Percentiles rank a stretch among this genome's conserved stretches.
phyloP scores from a whole-genome alignment of 2,797 vertebrate species.

The Alfaro cultratus region DNA sequence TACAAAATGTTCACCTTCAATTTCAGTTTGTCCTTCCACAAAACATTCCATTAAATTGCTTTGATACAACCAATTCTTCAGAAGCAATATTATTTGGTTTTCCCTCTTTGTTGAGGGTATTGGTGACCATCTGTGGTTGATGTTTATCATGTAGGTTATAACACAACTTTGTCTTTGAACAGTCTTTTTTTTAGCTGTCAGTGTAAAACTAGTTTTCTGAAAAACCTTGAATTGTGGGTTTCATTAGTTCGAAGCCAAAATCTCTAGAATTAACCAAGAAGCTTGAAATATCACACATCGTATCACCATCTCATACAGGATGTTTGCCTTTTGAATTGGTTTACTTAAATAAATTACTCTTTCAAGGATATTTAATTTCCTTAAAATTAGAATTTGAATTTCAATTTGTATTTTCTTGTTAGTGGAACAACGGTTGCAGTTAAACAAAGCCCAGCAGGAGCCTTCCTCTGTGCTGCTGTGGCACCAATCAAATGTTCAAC shows the following conservation, averaged over 20 bases:
- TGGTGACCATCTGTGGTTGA: neutral
- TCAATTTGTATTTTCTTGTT: slow-evolving; percentile 3
- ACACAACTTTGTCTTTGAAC: neutral
- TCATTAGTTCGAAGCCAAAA: neutral
- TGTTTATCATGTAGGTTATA: neutral
- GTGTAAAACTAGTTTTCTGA: neutral
- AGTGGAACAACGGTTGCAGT: slow-evolving; percentile 1
- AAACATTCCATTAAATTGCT: neutral
- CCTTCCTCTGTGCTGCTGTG: slow-evolving; percentile 36
- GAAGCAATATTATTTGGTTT: neutral
- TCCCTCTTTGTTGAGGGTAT: neutral
- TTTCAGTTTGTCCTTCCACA: neutral
- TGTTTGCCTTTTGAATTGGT: neutral
- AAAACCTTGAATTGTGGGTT: neutral
- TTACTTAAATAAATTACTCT: neutral
- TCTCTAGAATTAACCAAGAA: neutral
- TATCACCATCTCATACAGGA: neutral
- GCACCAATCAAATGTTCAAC: slow-evolving; percentile 43
- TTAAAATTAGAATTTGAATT: neutral
- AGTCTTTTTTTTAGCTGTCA: neutral
- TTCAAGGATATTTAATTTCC: neutral
- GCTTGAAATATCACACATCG: neutral
- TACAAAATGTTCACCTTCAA: neutral
- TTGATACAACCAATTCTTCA: neutral
- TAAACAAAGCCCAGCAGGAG: slow-evolving; percentile 34